These are phyloP conservation scores for Antheraea pernyi DNA, from an alignment of 1,140 invertebrate genomes.

Conservation along the genomic window DNA sequence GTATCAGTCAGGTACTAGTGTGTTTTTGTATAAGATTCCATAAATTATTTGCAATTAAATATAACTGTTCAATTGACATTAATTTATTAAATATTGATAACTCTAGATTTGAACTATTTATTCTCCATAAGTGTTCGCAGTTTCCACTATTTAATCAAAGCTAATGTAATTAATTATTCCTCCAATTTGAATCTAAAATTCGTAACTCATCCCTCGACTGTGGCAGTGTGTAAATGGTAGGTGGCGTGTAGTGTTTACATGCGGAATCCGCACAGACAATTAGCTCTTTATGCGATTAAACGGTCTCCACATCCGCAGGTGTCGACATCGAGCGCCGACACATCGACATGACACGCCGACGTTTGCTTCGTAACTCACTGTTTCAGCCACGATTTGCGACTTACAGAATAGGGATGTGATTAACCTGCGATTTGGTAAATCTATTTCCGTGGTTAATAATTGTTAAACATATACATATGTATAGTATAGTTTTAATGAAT, in stretches of 20 bases:
- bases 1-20: too few species aligned
- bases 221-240: slow-evolving; percentile 36
- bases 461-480: too few species aligned
- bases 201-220: slow-evolving; percentile 22
- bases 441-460: slow-evolving; percentile 5
- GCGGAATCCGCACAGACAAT: slow-evolving; percentile 70
- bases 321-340: slow-evolving; percentile 29
- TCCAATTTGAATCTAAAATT: slow-evolving; percentile 5
- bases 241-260: slow-evolving; percentile 64
- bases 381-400: slow-evolving; percentile 16
- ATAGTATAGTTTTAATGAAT: too few species aligned
- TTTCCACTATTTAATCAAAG: not conserved
- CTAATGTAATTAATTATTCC: slow-evolving; percentile 6
- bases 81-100: too few species aligned
- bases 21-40: too few species aligned
- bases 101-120: not conserved
- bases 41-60: too few species aligned
- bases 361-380: slow-evolving; percentile 17
- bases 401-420: slow-evolving; percentile 14
- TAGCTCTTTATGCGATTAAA: slow-evolving; percentile 71
- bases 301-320: slow-evolving; percentile 47
- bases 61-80: too few species aligned
- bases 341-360: slow-evolving; percentile 13
- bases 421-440: slow-evolving; percentile 4
- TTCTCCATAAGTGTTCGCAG: not conserved